Evolutionary conservation across 2,113 vertebrate genomes (phyloP), one percentile per base, ranked within the genome.

Genomic region (Neolamprologus brichardi): DNA sequence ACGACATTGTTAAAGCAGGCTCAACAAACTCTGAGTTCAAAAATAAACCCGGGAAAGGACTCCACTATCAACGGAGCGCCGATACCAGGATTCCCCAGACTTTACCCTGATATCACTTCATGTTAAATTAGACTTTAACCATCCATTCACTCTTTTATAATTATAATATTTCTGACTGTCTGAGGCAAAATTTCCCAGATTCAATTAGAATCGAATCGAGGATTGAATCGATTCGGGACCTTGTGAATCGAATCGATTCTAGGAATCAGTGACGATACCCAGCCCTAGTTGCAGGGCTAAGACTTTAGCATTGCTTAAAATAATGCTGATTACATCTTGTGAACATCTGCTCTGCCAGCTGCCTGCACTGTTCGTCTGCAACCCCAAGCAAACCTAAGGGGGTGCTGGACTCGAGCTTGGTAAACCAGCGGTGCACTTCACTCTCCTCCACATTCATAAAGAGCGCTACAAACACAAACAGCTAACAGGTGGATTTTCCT

Each of bases 71-170:
- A 32, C 1, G 4, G 25, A 60, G 25, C 25, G 13, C 25, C 3
- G 15, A 32, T 18, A 18, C 30, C 58, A 62, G 30, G 32, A 37
- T 20, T 20, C 32, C 1, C 18, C 32, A 37, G 60, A 64, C 60
- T 34, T 34, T 34, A 62, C 17, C 17, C 58, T 62, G 58, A 62
- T 62, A 62, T n/a, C 2, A n/a, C 30, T n/a, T 62, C 2, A n/a
- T 34, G 58, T 62, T 62, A 11, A 62, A n/a, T 62, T n/a, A 12
- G 0, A 62, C 30, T 34, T 3, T 34, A 62, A n/a, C 58, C 30
- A 62, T n/a, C 9, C 17, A 62, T n/a, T 0, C 30, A 34, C 17
- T 62, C 0, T 34, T n/a, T 62, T 62, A 28, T 15, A 28, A 56
- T 56, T 56, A 28, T 28, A 3, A 56, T 15, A 56, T 56, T 56